phyloP scores from a whole-genome alignment of 2,113 vertebrate species.

The Cyrtonyx montezumae region DNA sequence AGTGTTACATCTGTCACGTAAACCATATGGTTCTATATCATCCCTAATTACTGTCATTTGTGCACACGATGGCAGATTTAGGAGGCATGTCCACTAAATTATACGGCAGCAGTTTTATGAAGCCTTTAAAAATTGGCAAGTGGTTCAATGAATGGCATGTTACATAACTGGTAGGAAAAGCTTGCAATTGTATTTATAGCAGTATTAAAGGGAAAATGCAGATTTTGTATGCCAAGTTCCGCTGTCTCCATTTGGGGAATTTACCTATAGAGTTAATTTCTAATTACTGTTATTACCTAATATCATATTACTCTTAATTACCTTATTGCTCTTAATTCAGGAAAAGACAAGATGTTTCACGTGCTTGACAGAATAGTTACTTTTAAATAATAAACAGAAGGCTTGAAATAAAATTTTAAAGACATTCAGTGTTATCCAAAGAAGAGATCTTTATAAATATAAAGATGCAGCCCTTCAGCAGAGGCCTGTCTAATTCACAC shows the following conservation, averaged over 20 bases:
- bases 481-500: background rate
- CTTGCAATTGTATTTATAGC: background rate
- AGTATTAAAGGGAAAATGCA: background rate
- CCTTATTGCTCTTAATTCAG: background rate
- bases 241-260: background rate
- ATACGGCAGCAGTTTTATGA: background rate
- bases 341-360: background rate
- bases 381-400: slow-evolving; percentile 24
- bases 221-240: background rate
- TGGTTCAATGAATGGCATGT: background rate
- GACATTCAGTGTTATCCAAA: background rate
- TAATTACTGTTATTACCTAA: background rate
- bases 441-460: background rate
- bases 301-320: background rate
- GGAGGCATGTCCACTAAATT: slow-evolving; percentile 2
- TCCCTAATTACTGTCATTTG: background rate
- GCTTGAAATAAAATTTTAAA: background rate
- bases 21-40: background rate
- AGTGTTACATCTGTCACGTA: background rate
- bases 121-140: background rate
- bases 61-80: background rate
- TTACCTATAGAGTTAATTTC: background rate
- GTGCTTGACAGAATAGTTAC: background rate
- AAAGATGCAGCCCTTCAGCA: background rate
- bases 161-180: background rate